These are phyloP conservation scores for Balaeniceps rex DNA, from an alignment of 2,113 vertebrate genomes.

Conservation along the genomic window DNA sequence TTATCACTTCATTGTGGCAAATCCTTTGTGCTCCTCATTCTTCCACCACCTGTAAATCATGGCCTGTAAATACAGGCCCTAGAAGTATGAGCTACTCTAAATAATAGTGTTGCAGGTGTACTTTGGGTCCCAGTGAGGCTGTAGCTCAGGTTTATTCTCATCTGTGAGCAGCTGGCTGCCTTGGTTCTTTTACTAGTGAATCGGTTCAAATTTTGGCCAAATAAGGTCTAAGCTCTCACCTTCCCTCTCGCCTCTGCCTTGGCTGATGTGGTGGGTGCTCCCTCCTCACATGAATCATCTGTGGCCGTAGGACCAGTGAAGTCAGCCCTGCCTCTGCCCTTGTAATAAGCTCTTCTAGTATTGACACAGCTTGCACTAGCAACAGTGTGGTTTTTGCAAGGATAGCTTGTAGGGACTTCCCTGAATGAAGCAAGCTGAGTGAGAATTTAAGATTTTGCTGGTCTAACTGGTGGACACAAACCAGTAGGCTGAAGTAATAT, in stretches of 20 bases:
- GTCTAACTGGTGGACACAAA: not conserved
- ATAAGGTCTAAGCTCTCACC: not conserved
- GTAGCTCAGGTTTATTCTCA: not conserved
- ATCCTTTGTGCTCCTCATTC: not conserved
- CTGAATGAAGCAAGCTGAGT: not conserved
- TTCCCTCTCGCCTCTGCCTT: not conserved
- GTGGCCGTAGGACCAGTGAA: fast-evolving
- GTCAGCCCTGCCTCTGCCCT: not conserved
- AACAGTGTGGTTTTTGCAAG: not conserved
- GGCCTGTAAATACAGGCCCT: not conserved
- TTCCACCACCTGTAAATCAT: not conserved
- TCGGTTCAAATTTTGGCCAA: not conserved
- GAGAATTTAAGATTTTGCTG: not conserved
- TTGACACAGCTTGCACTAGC: not conserved
- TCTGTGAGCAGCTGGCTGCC: not conserved
- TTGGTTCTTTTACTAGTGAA: not conserved
- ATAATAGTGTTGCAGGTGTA: not conserved
- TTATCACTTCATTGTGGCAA: not conserved
- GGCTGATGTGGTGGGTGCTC: fast-evolving
- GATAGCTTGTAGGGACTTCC: not conserved
- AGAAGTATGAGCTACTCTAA: not conserved
- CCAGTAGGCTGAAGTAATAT: not conserved
- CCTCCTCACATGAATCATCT: not conserved
- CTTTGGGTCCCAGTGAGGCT: not conserved
- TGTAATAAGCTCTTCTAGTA: not conserved